These are phyloP conservation scores for Drosophila meridiana DNA, from an alignment of 2,888 invertebrate species.

Conservation along the genomic window DNA sequence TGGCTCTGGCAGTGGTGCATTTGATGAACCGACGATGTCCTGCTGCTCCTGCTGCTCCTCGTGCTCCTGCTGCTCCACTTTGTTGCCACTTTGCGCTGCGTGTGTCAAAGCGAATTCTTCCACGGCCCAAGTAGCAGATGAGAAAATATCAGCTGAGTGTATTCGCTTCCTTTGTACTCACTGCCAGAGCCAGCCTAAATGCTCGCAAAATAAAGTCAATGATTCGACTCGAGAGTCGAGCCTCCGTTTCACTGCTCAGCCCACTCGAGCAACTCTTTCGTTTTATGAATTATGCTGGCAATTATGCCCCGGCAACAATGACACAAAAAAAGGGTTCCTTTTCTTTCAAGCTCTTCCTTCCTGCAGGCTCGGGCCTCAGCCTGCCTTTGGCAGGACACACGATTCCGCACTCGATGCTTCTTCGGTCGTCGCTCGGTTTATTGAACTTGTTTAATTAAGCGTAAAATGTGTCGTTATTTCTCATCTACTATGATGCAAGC, in stretches of 20 bases:
- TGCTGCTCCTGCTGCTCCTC: conserved; percentile 34
- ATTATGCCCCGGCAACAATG: conserved; percentile 68
- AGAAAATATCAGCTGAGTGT: conserved; percentile 19
- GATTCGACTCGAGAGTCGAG: conserved; percentile 43
- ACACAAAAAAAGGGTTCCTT: conserved; percentile 57
- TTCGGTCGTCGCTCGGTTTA: conserved; percentile 63
- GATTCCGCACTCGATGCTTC: conserved; percentile 20
- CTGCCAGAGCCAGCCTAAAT: conserved; percentile 61
- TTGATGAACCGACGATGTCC: conserved; percentile 70
- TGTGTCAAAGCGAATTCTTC: conserved; percentile 51
- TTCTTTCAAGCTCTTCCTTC: conserved; percentile 21
- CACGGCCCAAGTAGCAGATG: conserved; percentile 1
- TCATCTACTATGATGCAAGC: conserved; percentile 50
- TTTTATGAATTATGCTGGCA: conserved; percentile 79
- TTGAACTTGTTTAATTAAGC: conserved; percentile 80
- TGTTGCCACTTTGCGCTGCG: conserved; percentile 63
- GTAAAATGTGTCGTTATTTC: conserved; percentile 71
- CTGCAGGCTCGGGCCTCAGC: conserved; percentile 20
- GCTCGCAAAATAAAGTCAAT: conserved; percentile 74
- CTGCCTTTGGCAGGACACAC: conserved; percentile 33
- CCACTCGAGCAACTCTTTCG: conserved; percentile 34
- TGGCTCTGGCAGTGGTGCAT: conserved; percentile 77
- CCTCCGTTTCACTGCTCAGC: conserved; percentile 12
- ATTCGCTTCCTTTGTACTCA: conserved; percentile 56
- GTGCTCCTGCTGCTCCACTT: conserved; percentile 40